A percentile compares a stretch with the other conserved stretches of the same genome.
These are phyloP conservation scores for Lindbergichthys nudifrons DNA, from an alignment of 2,797 vertebrate genomes.

Conservation along the genomic window DNA sequence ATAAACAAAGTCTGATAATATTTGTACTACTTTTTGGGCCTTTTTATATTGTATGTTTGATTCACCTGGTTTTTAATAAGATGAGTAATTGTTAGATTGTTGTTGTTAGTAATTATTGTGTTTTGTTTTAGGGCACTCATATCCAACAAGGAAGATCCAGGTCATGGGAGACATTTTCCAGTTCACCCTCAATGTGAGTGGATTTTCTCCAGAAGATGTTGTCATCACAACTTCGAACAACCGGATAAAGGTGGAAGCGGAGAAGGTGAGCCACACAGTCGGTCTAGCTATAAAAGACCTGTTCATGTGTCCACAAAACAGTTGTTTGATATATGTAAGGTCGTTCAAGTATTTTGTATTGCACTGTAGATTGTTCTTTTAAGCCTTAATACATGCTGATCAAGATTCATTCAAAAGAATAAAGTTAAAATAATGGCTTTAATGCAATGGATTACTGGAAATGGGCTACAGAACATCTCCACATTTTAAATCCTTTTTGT, in stretches of 20 bases:
- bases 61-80: not conserved
- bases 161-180: constrained; percentile 88
- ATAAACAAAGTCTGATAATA: not conserved
- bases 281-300: not conserved
- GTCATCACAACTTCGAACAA: constrained; percentile 92
- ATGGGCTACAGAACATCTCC: not conserved
- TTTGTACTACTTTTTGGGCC: not conserved
- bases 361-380: not conserved
- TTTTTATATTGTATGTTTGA: not conserved
- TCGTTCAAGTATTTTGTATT: not conserved
- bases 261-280: constrained; percentile 87
- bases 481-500: no score
- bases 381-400: not conserved
- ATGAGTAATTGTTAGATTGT: not conserved
- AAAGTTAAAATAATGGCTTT: not conserved
- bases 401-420: not conserved
- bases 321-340: not conserved
- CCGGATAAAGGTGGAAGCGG: constrained; percentile 89
- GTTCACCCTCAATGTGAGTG: constrained; percentile 90
- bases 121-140: constrained; percentile 68
- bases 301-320: not conserved
- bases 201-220: constrained; percentile 91
- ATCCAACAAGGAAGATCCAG: constrained; percentile 83
- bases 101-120: constrained; percentile 1
- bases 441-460: not conserved